Conservation (phyloP, 1,140 invertebrate genomes). For the Tetramorium simillimum region DNA sequence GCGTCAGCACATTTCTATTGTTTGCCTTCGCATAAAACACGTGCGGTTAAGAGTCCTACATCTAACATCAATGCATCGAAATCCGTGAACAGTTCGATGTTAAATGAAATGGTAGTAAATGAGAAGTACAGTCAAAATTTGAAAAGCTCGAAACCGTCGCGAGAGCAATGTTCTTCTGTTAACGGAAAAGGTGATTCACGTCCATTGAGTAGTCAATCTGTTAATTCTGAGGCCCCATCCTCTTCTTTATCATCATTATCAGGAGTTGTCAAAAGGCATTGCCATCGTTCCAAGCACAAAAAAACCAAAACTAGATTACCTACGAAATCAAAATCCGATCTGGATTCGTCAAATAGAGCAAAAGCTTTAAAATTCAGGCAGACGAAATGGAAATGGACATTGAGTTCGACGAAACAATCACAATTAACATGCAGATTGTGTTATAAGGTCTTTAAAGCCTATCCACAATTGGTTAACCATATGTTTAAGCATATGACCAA, state of each 20-base stretch:
- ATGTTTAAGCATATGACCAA: neutral
- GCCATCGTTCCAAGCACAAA: too few relatives aligned
- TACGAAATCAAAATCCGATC: neutral
- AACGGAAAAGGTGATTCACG: neutral
- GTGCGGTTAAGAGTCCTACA: neutral
- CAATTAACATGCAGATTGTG: slow-evolving; percentile 1
- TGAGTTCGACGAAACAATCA: neutral
- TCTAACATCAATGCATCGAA: neutral
- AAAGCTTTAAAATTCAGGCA: neutral
- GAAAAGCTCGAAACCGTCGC: neutral
- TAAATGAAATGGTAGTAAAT: neutral
- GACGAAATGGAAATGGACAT: too few relatives aligned
- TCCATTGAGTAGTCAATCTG: neutral
- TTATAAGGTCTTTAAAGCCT: neutral
- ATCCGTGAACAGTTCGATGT: neutral
- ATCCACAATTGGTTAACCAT: neutral
- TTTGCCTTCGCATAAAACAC: neutral
- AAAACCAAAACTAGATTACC: neutral
- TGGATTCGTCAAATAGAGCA: neutral
- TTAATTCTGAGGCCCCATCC: neutral
- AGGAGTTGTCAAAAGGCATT: neutral
- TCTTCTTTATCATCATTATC: neutral
- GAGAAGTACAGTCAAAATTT: neutral
- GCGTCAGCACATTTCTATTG: neutral
- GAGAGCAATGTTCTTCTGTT: neutral